Evolutionary conservation across 2,888 invertebrate genomes (phyloP).

Genomic region (Sesamia inferens): DNA sequence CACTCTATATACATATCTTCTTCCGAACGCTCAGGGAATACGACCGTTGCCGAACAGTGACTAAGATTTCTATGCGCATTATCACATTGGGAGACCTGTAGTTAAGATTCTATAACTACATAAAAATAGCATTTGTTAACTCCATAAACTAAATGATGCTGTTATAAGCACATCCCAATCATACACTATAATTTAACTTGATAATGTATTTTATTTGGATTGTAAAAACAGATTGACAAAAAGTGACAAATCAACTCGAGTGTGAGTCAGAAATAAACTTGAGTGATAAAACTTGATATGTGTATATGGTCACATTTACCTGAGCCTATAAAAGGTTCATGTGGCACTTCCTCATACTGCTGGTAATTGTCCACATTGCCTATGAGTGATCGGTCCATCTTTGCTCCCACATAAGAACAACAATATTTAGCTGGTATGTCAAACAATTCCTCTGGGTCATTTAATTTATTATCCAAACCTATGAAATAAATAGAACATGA

Average conservation of each 20-base stretch:
- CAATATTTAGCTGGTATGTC: conserved; percentile 93
- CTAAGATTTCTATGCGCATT: too few relatives aligned
- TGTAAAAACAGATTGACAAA: not conserved
- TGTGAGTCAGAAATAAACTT: not conserved
- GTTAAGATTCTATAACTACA: too few relatives aligned
- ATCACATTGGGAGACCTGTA: too few relatives aligned
- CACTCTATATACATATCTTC: too few relatives aligned
- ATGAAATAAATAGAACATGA: conserved; percentile 43
- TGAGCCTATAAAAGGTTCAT: conserved; percentile 86
- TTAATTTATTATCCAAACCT: conserved; percentile 92
- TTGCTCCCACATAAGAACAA: conserved; percentile 90
- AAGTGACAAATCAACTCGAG: too few relatives aligned
- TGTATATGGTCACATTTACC: conserved; percentile 67
- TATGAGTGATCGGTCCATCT: conserved; percentile 90
- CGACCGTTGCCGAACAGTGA: too few relatives aligned
- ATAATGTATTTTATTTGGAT: not conserved
- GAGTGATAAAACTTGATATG: not conserved
- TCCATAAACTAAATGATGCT: not conserved
- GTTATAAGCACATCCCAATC: not conserved
- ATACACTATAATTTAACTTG: not conserved
- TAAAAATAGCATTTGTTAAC: too few relatives aligned
- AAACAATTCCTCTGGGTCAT: conserved; percentile 94
- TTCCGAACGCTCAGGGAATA: too few relatives aligned
- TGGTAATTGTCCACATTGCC: conserved; percentile 88
- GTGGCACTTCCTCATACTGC: conserved; percentile 83